Evolutionary conservation across 1,140 invertebrate species (phyloP), one percentile per base, ranked within the genome.

Genomic region (Asbolus verrucosus): DNA sequence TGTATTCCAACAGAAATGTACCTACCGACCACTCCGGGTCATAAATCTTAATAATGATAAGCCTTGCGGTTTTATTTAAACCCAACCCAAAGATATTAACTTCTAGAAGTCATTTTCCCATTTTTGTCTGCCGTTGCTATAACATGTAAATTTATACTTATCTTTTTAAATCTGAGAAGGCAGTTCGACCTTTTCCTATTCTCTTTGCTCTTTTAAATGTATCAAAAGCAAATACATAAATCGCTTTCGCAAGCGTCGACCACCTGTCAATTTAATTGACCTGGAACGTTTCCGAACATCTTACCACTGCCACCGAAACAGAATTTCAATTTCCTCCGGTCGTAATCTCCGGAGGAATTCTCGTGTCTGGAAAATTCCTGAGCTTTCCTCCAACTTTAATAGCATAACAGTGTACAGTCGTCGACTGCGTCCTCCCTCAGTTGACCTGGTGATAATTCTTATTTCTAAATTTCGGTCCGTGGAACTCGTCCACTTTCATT

Each of bases 181-280:
- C n/a, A n/a, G n/a, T n/a, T 30, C 27, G 27, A 4, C 27, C 27
- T 30, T 30, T 30, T 4, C 4, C 27, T 30, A 30, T 4, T 30
- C 9, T 30, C 9, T 30, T 4, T 2, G 9, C n/a, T 54, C 46
- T 9, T 54, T 54, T 54, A n/a, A 13, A 54, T 27, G 27, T 27
- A 54, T 31, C 21, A 19, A 27, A 54, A 14, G 21, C 46, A 54
- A 54, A n/a, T n/a, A n/a, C n/a, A 54, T 54, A 54, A 54, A 54
- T 54, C 21, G 19, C 14, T 50, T 50, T 50, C 1, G 8, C 16
- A 50, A 11, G 15, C 15, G 46, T 21, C 46, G 11, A 54, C 46
- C 46, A 54, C 46, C 46, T 54, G 46, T 54, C 46, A 54, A 54
- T 54, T 54, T 54, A 54, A 54, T 54, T 54, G 46, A 54, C 46